Conservation (phyloP, 2,113 vertebrate species). For the Tylochromis polylepis region DNA sequence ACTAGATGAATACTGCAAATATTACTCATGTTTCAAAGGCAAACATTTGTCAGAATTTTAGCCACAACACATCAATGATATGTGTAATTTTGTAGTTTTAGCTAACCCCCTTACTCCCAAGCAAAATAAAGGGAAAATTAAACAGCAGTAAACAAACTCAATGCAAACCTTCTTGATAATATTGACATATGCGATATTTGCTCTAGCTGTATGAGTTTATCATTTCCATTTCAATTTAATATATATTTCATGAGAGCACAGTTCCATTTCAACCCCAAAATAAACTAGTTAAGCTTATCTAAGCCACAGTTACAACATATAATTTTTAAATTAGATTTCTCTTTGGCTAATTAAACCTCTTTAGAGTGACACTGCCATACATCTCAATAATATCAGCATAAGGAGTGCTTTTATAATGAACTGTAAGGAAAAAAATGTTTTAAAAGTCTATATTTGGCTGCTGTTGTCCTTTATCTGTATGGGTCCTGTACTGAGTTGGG, state of each 20-base stretch:
- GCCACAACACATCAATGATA: neutral
- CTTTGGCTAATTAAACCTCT: neutral
- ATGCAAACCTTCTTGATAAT: neutral
- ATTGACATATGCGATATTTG: neutral
- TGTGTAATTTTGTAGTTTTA: neutral
- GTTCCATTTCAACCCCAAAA: neutral
- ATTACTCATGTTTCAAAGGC: neutral
- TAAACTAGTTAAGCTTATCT: neutral
- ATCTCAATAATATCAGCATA: neutral
- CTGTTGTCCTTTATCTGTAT: neutral
- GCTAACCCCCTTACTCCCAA: neutral
- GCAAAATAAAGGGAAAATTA: rapidly evolving
- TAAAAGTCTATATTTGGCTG: neutral
- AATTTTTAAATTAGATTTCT: neutral
- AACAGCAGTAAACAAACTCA: neutral
- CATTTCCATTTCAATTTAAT: neutral
- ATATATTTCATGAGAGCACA: neutral
- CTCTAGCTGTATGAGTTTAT: neutral
- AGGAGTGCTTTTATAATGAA: neutral
- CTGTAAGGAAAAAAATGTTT: neutral
- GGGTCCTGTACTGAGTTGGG: neutral
- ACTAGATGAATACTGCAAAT: neutral
- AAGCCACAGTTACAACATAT: neutral
- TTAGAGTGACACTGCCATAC: neutral
- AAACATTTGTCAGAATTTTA: neutral